Percentiles rank a stretch among this genome's conserved stretches.
Evolutionary conservation across 1,140 invertebrate genomes (phyloP).

Genomic region (Dolichoris vasculosae): DNA sequence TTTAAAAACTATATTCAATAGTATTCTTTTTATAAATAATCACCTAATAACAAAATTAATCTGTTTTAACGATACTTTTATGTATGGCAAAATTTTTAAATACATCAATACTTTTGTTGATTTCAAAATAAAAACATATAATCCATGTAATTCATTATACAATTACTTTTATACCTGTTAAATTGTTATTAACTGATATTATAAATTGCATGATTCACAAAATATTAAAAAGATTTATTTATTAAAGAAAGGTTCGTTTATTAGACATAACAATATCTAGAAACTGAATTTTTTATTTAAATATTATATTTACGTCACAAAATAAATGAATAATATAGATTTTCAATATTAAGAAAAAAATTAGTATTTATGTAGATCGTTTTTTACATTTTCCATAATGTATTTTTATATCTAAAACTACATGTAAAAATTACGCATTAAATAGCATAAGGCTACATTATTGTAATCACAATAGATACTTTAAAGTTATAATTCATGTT

Average conservation of each 20-base stretch:
- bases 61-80: not conserved
- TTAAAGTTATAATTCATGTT: not conserved
- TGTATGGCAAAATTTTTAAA: not conserved
- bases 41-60: not conserved
- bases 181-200: not conserved
- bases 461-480: conserved; percentile 18
- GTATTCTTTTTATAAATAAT: not conserved
- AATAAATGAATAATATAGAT: too few relatives aligned
- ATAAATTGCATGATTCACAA: not conserved
- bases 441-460: conserved; percentile 1
- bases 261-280: too few relatives aligned
- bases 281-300: too few relatives aligned
- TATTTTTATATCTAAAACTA: conserved; percentile 1
- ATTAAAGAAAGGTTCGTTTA: too few relatives aligned
- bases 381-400: not conserved
- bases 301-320: too few relatives aligned
- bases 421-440: conserved; percentile 3
- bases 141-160: not conserved
- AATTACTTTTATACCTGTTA: not conserved
- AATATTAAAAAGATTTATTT: too few relatives aligned
- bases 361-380: not conserved
- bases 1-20: too few relatives aligned
- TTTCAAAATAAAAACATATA: not conserved
- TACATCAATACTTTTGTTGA: not conserved
- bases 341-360: too few relatives aligned